Conservation (phyloP, 2,888 invertebrate species). For the Bombylius discolor region DNA sequence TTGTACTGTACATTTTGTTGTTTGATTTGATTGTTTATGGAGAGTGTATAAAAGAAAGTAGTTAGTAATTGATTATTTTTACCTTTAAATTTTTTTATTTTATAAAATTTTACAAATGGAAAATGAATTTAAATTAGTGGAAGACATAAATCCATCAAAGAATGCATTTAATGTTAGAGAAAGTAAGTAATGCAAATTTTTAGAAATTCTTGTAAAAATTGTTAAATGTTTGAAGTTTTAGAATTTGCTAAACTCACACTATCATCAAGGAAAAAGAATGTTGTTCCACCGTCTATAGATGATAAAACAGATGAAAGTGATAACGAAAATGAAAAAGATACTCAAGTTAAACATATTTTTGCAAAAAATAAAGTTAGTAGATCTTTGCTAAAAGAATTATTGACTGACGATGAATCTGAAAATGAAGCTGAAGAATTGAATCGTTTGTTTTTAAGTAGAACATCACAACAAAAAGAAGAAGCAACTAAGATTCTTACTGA, state of each 20-base stretch:
- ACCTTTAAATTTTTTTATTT: no score
- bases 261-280: constrained; percentile 24
- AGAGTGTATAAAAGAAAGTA: no score
- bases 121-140: constrained; percentile 24
- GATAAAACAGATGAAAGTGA: neutral
- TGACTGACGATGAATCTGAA: constrained; percentile 16
- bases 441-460: neutral
- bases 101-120: constrained; percentile 6
- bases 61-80: no score
- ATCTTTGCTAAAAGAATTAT: constrained; percentile 19
- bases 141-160: constrained; percentile 27
- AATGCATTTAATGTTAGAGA: constrained; percentile 26
- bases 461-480: neutral
- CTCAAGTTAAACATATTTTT: neutral
- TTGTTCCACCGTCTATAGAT: neutral
- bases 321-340: neutral
- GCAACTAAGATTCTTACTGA: no score
- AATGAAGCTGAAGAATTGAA: constrained; percentile 3
- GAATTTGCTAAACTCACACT: constrained; percentile 32
- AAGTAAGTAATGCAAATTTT: constrained; percentile 16
- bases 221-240: constrained; percentile 6
- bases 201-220: neutral
- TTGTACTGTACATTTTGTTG: no score
- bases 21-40: no score
- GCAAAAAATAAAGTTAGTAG: constrained; percentile 15